Base-by-base conservation (phyloP, 2,888 invertebrate species). In the Clunio marinus region DNA sequence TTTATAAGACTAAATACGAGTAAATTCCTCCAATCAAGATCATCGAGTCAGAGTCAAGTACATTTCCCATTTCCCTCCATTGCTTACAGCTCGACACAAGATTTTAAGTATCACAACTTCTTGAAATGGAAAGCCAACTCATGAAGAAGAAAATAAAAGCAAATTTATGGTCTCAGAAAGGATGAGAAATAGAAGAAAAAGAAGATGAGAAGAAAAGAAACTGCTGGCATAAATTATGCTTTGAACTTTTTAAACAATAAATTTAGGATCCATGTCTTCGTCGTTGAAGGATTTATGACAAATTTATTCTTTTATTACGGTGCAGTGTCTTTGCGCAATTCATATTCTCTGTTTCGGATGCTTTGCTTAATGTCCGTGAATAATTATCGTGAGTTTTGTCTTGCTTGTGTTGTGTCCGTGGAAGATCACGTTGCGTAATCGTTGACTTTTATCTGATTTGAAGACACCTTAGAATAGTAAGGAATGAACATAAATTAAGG, bases 241-340 rank as follows among this genome's bases (percentile, higher is more conserved):
- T 46, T 63, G 63, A 63, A 63, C 63, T 63, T 63, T 63, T 69
- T 32, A 59, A 28, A 71, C 70, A 71, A 72, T 70, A 72, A 71
- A 71, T 72, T 71, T 70, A 63, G 70, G 71, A 72, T 70, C 70
- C 70, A 68, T 72, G 72, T 71, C 71, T 69, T 70, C 70, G 2
- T 69, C 51, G 68, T 62, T 72, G 72, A 72, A 70, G 70, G 72
- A 72, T 72, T 72, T 72, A 72, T 72, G 71, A 72, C 70, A 70
- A 72, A 71, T 71, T 72, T 72, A 72, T 72, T 72, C 72, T 70
- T 70, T 71, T 70, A 41, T 59, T 59, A 59, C 35, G 35, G 32
- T 59, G 59, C 45, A 63, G 46, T 46, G 17, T 45, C 41, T 41
- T 45, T 62, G 22, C 41, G 41, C 17, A 46, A 2, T 27, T 20